Evolutionary conservation across 2,888 invertebrate species (phyloP), one percentile per base, ranked within the genome.

Genomic region (Buathra laborator): DNA sequence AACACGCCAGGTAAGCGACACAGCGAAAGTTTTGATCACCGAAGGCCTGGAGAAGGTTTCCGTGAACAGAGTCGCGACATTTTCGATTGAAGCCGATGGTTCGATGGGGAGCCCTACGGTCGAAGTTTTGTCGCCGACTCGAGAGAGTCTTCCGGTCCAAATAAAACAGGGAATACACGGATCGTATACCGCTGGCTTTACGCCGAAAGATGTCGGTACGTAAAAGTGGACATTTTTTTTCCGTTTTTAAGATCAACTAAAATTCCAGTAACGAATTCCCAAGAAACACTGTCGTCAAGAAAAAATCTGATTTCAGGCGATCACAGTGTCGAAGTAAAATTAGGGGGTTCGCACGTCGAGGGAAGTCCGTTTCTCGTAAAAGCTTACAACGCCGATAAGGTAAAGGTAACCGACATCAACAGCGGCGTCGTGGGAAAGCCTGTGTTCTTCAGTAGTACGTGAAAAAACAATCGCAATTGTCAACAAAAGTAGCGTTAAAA

Each of bases 341-440:
- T 95, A 59, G 94, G 94, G 44, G 97, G 97, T 56, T 97, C 97
- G 0, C 97, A 98, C 89, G 97, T 99, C 0, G 98, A 98, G 92
- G 99, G 99, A 68, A 98, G 98, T 92, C 99, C 99, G 14, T 99
- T 99, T 94, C 95, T 98, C 43, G 97, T 99, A 77, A 99, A 99
- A 93, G 99, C 99, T 9, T 99, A 99, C 94, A 99, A 99, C 91
- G 98, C 99, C 0, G 97, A 97, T 87, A 97, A 98, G 92, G 99
- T 99, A n/a, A 97, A 97, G 85, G 98, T 99, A 10, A 98, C 98
- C 0, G 98, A 99, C 90, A 98, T 99, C 88, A 97, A 97, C 14
- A 97, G 97, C 6, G 98, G 98, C 0, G 96, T 97, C 48, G 98
- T 99, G 29, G 98, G 98, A 16, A 97, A 98, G 93, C 98, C 98